Evolutionary conservation across 2,113 vertebrate species (phyloP).

Genomic region (Carlito syrichta): DNA sequence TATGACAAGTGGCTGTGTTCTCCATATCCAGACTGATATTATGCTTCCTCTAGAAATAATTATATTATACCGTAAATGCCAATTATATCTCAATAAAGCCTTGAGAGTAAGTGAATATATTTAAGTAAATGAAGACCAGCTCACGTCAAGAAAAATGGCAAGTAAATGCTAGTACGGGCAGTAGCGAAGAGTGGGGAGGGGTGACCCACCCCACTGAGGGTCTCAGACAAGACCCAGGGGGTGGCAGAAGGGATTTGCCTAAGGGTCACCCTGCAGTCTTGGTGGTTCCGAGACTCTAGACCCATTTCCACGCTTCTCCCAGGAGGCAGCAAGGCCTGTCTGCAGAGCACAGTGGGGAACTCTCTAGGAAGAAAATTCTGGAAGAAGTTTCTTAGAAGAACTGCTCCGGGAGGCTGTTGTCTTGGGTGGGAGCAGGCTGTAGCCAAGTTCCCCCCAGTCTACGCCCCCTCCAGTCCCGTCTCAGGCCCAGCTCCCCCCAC

Average conservation of each 20-base stretch:
- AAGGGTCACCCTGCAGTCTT: fast-evolving
- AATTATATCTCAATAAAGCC: constrained; percentile 15
- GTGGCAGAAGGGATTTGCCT: neutral
- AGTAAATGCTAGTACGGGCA: neutral
- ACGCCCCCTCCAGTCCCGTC: neutral
- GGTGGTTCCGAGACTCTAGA: neutral
- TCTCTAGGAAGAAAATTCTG: constrained; percentile 26
- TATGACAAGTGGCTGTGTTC: constrained; percentile 6
- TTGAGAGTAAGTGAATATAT: neutral
- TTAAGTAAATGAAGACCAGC: neutral
- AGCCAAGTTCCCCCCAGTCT: neutral
- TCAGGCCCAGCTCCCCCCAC: too few species aligned
- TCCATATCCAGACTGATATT: neutral
- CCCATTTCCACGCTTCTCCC: neutral
- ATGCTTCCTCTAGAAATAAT: constrained; percentile 45
- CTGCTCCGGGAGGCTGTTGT: neutral
- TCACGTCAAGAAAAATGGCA: neutral
- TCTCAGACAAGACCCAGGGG: neutral
- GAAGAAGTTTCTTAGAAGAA: neutral
- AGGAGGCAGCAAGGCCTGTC: neutral
- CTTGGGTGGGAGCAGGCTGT: neutral
- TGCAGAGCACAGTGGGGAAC: neutral
- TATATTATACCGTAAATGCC: neutral
- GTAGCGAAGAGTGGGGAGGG: neutral
- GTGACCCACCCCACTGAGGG: fast-evolving